Percentiles rank a stretch among this genome's conserved stretches.
Evolutionary conservation across 2,113 vertebrate genomes (phyloP).

Genomic region (Speoplatyrhinus poulsoni): DNA sequence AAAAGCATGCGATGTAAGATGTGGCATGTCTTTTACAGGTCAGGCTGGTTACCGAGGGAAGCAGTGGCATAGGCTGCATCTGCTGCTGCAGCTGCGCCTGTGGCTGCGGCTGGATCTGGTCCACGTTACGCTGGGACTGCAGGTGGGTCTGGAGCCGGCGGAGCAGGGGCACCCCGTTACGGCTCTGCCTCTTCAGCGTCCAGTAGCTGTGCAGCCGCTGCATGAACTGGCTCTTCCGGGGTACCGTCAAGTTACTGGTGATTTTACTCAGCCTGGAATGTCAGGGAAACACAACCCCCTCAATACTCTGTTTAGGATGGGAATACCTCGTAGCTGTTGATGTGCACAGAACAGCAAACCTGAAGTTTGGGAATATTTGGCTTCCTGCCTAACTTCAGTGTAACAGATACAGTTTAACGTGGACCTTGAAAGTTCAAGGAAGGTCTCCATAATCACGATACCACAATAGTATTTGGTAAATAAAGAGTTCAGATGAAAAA

Average conservation of each 20-base stretch:
- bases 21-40: neutral
- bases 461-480: too few species aligned
- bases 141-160: slow-evolving; percentile 95
- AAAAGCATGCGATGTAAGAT: neutral
- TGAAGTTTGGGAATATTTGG: too few species aligned
- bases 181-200: slow-evolving; percentile 97
- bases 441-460: too few species aligned
- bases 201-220: slow-evolving; percentile 98
- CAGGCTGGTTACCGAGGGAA: slow-evolving; percentile 34
- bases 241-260: slow-evolving; percentile 93
- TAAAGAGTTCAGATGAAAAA: too few species aligned
- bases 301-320: neutral
- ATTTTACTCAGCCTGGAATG: slow-evolving; percentile 92
- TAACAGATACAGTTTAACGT: too few species aligned
- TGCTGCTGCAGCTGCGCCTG: slow-evolving; percentile 70
- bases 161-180: slow-evolving; percentile 93
- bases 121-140: slow-evolving; percentile 93
- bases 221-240: slow-evolving; percentile 98
- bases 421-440: too few species aligned
- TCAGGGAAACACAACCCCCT: neutral
- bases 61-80: slow-evolving; percentile 45
- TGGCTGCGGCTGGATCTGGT: slow-evolving; percentile 76
- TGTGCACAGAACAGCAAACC: too few species aligned
- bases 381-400: too few species aligned
- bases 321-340: too few species aligned